Percentiles rank a stretch among this genome's conserved stretches.
Evolutionary conservation across 2,797 vertebrate genomes (phyloP).

Genomic region (Gambusia yucatana): DNA sequence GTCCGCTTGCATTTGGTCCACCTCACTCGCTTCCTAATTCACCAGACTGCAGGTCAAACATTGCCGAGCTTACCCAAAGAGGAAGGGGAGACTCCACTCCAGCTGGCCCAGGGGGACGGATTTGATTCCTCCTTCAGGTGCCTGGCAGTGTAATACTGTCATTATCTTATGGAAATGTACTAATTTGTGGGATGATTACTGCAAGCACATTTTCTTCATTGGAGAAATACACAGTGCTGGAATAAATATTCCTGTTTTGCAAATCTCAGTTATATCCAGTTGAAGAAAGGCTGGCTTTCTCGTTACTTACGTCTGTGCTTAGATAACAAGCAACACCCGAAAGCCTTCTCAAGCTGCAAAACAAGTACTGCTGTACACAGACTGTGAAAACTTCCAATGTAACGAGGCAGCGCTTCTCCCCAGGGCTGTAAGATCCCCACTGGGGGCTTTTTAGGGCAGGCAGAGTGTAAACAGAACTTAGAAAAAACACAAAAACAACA

Average conservation of each 20-base stretch:
- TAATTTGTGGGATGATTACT: neutral
- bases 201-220: neutral
- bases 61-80: constrained; percentile 75
- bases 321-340: constrained; percentile 4
- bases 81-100: constrained; percentile 80
- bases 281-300: neutral
- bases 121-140: constrained; percentile 67
- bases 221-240: neutral
- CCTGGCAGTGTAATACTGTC: constrained; percentile 78
- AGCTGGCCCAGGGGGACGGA: constrained; percentile 78
- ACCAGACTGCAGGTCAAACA: constrained; percentile 78
- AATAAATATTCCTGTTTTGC: neutral
- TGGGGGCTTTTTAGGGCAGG: neutral
- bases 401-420: neutral
- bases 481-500: neutral
- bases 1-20: constrained; percentile 83
- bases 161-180: neutral
- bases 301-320: neutral
- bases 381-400: neutral
- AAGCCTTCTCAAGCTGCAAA: neutral
- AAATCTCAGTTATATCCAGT: neutral
- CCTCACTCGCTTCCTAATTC: constrained; percentile 82
- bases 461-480: neutral
- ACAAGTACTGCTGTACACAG: no score
- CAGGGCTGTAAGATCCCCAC: neutral